These are phyloP conservation scores for Sialia sialis DNA, from an alignment of 2,113 vertebrate species.

Conservation along the genomic window DNA sequence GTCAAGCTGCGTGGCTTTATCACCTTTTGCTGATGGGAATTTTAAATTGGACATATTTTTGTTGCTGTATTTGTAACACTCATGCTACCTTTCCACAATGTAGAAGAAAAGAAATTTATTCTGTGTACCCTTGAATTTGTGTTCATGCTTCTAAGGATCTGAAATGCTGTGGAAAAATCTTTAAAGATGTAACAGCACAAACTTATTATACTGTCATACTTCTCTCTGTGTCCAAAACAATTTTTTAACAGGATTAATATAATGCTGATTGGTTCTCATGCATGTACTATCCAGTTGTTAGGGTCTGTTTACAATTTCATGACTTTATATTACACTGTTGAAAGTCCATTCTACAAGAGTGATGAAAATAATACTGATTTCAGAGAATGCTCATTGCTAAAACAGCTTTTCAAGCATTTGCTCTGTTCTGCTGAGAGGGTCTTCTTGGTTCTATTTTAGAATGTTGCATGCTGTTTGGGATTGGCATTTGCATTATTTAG, in stretches of 20 bases:
- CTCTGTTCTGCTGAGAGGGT: neutral
- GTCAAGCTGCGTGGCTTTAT: neutral
- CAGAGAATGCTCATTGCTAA: neutral
- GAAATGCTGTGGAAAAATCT: neutral
- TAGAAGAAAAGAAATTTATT: neutral
- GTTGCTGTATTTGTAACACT: neutral
- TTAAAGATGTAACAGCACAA: neutral
- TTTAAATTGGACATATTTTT: neutral
- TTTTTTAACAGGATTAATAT: neutral
- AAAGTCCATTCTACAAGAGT: constrained; percentile 26
- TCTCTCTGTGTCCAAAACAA: neutral
- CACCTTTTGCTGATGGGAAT: neutral
- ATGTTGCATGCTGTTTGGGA: neutral
- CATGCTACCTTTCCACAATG: neutral
- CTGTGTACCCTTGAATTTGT: neutral
- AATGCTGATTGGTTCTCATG: neutral
- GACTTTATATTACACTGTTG: neutral
- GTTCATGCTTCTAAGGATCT: neutral
- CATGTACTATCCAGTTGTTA: neutral
- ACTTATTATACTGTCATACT: neutral
- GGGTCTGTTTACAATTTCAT: constrained; percentile 40
- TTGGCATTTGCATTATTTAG: constrained; percentile 34
- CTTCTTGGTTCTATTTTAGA: constrained; percentile 20
- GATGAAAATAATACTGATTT: constrained; percentile 10
- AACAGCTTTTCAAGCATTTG: neutral